These are phyloP conservation scores for Amphiduros pacificus DNA, from an alignment of 2,888 invertebrate genomes.

Conservation along the genomic window DNA sequence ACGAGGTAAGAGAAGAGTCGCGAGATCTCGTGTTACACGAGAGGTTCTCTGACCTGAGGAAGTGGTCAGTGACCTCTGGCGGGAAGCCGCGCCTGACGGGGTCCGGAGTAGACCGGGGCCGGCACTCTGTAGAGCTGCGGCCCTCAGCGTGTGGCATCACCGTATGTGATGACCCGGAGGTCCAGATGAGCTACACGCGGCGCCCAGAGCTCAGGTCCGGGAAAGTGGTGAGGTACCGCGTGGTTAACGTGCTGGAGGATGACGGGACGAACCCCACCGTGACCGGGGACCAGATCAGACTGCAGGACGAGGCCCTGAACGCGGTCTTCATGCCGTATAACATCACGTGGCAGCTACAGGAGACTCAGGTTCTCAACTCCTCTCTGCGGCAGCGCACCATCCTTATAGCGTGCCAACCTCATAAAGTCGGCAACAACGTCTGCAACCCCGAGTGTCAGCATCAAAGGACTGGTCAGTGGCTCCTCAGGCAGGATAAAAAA, in stretches of 20 bases:
- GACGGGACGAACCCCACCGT: conserved; percentile 45
- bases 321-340: conserved; percentile 48
- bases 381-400: conserved; percentile 37
- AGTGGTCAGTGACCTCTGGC: background rate
- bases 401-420: conserved; percentile 44
- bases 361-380: conserved; percentile 30
- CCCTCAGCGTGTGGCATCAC: conserved; percentile 51
- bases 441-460: conserved; percentile 48
- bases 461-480: conserved; percentile 38
- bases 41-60: background rate
- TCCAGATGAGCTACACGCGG: conserved; percentile 37
- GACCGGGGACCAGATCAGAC: conserved; percentile 36
- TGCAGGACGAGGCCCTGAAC: conserved; percentile 40
- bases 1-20: background rate
- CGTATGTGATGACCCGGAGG: conserved; percentile 50
- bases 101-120: conserved; percentile 8
- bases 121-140: conserved; percentile 32
- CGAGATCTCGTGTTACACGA: background rate
- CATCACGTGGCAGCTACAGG: conserved; percentile 33
- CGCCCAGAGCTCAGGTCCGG: conserved; percentile 18
- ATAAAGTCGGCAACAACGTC: conserved; percentile 42
- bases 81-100: background rate
- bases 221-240: conserved; percentile 31
- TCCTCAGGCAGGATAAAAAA: too few species aligned
- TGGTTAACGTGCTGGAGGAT: conserved; percentile 44